These are phyloP conservation scores for Anguilla anguilla DNA, from an alignment of 2,797 vertebrate species.

Conservation along the genomic window DNA sequence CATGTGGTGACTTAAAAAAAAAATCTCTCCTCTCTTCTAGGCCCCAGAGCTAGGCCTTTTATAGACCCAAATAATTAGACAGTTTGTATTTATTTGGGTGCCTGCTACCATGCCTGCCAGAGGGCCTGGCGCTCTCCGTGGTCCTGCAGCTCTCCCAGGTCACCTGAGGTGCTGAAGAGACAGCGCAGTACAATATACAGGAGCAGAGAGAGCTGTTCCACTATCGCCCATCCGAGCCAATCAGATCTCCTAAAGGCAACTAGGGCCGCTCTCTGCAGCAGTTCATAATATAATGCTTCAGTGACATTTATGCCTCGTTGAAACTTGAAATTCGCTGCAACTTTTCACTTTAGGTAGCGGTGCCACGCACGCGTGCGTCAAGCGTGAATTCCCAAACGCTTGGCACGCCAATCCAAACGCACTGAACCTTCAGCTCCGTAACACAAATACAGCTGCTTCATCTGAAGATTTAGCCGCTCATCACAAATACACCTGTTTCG, in stretches of 20 bases:
- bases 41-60: neutral
- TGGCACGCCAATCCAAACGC: neutral
- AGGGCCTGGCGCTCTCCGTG: neutral
- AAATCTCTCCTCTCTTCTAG: neutral
- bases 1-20: neutral
- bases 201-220: neutral
- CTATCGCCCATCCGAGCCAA: neutral
- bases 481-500: neutral
- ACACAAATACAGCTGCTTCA: neutral
- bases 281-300: neutral
- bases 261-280: neutral
- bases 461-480: too few relatives aligned
- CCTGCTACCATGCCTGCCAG: neutral
- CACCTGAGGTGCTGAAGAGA: neutral
- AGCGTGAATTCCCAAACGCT: neutral
- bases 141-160: neutral
- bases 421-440: too few relatives aligned
- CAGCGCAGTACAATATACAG: neutral
- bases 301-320: neutral
- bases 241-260: neutral
- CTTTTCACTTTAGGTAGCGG: neutral
- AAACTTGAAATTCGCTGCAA: neutral
- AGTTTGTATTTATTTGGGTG: neutral
- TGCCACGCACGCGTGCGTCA: neutral
- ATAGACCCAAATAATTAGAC: neutral